These are phyloP conservation scores for Aix galericulata DNA, from an alignment of 2,113 vertebrate species.

Conservation along the genomic window DNA sequence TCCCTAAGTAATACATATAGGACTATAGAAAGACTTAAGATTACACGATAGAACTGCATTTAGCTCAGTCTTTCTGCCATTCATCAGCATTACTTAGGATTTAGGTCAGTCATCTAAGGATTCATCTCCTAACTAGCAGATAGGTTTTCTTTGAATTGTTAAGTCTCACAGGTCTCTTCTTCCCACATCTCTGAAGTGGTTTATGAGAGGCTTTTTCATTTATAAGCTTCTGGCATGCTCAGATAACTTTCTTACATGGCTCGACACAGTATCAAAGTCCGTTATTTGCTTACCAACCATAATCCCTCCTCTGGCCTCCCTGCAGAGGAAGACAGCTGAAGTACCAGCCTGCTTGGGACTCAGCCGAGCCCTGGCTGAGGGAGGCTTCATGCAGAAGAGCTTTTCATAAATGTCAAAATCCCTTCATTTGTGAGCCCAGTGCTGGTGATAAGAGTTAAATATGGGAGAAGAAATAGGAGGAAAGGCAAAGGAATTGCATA, in stretches of 20 bases:
- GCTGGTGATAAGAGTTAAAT: neutral
- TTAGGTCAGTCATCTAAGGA: conserved; percentile 33
- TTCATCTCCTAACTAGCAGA: conserved; percentile 34
- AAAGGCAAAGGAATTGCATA: neutral
- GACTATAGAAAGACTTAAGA: neutral
- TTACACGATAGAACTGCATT: neutral
- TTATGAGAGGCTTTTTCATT: conserved; percentile 18
- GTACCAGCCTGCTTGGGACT: neutral
- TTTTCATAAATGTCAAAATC: neutral
- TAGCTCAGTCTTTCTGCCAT: neutral
- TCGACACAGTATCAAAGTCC: neutral
- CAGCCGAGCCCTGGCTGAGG: neutral
- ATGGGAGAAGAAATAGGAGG: neutral
- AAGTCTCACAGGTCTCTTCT: conserved; percentile 5
- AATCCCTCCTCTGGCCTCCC: neutral
- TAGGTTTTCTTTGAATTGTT: conserved; percentile 33
- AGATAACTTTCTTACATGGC: conserved; percentile 40
- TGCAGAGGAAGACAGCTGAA: neutral
- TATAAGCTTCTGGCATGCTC: conserved; percentile 16
- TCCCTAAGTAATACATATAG: neutral
- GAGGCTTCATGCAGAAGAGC: neutral
- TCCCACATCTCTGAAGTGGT: neutral
- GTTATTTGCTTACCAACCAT: neutral
- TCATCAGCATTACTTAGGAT: conserved; percentile 6
- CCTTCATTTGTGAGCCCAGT: neutral